These are phyloP conservation scores for Spisula subtruncata DNA, from an alignment of 2,888 invertebrate species.

Conservation along the genomic window DNA sequence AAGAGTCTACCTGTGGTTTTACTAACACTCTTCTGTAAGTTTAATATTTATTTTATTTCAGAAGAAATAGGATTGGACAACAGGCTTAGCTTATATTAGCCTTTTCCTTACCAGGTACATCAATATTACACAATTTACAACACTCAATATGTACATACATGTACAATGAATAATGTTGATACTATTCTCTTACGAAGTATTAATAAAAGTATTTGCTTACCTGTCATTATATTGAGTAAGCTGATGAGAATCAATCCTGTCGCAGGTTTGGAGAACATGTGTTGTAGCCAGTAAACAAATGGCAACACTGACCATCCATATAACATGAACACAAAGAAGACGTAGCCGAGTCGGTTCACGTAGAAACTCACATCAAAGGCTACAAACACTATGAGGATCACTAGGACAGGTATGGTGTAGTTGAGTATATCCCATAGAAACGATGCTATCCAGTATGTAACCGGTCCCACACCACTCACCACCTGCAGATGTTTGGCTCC, in stretches of 20 bases:
- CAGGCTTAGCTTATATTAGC: too few species aligned
- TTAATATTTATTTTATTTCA: too few species aligned
- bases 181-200: too few species aligned
- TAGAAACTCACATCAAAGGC: constrained; percentile 91
- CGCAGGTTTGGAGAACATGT: constrained; percentile 92
- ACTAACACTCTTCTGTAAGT: too few species aligned
- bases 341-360: constrained; percentile 78
- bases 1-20: too few species aligned
- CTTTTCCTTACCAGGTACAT: too few species aligned
- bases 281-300: constrained; percentile 91
- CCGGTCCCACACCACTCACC: constrained; percentile 84
- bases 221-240: constrained; percentile 92
- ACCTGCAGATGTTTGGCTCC: constrained; percentile 85
- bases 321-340: constrained; percentile 90
- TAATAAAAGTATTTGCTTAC: constrained; percentile 88
- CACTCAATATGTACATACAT: not conserved
- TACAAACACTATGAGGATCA: constrained; percentile 90
- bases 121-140: too few species aligned
- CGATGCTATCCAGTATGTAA: constrained; percentile 91
- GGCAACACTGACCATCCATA: constrained; percentile 93
- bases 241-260: constrained; percentile 93
- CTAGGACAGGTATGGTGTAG: constrained; percentile 90
- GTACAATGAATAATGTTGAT: too few species aligned
- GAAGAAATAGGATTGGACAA: too few species aligned
- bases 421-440: constrained; percentile 91